These are phyloP conservation scores for Fissipunctia ypsillon DNA, from an alignment of 2,888 invertebrate genomes.

Conservation along the genomic window DNA sequence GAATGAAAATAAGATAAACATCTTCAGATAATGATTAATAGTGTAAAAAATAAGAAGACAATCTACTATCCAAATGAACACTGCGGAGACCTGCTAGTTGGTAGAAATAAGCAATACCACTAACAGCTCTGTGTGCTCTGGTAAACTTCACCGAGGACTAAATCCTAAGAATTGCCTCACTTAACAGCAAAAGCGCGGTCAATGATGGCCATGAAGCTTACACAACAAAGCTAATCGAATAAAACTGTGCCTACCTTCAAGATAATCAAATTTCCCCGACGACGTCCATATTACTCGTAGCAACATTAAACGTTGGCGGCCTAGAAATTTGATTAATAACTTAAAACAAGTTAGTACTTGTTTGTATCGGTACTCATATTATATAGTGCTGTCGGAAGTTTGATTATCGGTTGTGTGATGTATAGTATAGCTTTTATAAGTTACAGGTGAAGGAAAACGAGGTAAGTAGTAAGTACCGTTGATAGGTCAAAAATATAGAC, in stretches of 20 bases:
- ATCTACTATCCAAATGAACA: not conserved
- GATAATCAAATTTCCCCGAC: conserved; percentile 48
- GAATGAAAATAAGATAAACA: not conserved
- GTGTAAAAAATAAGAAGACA: not conserved
- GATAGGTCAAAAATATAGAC: not conserved
- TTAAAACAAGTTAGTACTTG: conserved; percentile 54
- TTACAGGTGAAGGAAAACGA: too few relatives aligned
- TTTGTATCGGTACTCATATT: conserved; percentile 44
- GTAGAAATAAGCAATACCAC: not conserved
- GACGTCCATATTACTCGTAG: conserved; percentile 24
- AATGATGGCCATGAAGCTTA: not conserved
- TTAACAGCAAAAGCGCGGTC: not conserved
- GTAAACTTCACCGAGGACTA: not conserved
- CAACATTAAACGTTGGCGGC: conserved; percentile 19
- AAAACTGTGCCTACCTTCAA: not conserved
- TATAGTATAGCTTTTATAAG: not conserved
- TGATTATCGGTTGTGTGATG: conserved; percentile 24
- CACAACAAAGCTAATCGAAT: conserved; percentile 18
- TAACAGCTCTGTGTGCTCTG: not conserved
- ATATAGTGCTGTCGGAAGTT: conserved; percentile 44
- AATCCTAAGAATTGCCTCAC: not conserved
- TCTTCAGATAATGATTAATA: not conserved
- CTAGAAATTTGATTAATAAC: conserved; percentile 47
- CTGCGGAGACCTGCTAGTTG: not conserved
- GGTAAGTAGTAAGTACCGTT: not conserved